These are phyloP conservation scores for Peucedramus taeniatus DNA, from an alignment of 2,113 vertebrate genomes.

Conservation along the genomic window DNA sequence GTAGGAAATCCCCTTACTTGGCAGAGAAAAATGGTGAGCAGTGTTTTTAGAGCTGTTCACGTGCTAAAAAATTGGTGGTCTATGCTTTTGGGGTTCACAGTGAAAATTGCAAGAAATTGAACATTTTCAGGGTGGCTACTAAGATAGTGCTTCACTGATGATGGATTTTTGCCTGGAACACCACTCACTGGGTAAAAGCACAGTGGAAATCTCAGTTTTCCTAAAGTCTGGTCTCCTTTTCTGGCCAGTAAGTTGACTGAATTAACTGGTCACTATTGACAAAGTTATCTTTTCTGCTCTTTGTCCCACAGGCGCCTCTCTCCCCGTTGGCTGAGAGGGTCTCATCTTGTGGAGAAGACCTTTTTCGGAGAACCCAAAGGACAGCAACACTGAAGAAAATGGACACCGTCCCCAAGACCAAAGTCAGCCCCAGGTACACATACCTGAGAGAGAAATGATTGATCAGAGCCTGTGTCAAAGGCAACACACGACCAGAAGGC, in stretches of 20 bases:
- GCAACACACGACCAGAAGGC: not conserved
- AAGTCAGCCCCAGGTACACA: slow-evolving; percentile 85
- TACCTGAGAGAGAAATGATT: slow-evolving; percentile 71
- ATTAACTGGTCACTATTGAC: slow-evolving; percentile 67
- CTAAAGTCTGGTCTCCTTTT: slow-evolving; percentile 86
- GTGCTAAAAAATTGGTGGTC: not conserved
- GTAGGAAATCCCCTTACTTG: accelerated
- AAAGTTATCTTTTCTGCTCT: slow-evolving; percentile 72
- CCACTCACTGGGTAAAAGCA: not conserved
- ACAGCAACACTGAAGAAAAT: slow-evolving; percentile 81
- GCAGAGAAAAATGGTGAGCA: not conserved
- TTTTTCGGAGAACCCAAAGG: slow-evolving; percentile 78
- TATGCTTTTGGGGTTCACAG: not conserved
- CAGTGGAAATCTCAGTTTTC: not conserved
- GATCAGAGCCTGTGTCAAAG: slow-evolving; percentile 1
- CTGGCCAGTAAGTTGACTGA: slow-evolving; percentile 70
- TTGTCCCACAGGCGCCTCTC: slow-evolving; percentile 63
- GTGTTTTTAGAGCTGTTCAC: not conserved
- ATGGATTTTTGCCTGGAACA: not conserved
- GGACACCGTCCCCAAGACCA: slow-evolving; percentile 82
- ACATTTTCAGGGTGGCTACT: not conserved
- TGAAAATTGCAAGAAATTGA: not conserved
- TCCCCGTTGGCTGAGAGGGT: slow-evolving; percentile 60
- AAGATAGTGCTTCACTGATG: not conserved
- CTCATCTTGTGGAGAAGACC: slow-evolving; percentile 61